A percentile compares a stretch with the other conserved stretches of the same genome.
phyloP scores from a whole-genome alignment of 2,888 invertebrate genomes.

The Dynastes tityus region DNA sequence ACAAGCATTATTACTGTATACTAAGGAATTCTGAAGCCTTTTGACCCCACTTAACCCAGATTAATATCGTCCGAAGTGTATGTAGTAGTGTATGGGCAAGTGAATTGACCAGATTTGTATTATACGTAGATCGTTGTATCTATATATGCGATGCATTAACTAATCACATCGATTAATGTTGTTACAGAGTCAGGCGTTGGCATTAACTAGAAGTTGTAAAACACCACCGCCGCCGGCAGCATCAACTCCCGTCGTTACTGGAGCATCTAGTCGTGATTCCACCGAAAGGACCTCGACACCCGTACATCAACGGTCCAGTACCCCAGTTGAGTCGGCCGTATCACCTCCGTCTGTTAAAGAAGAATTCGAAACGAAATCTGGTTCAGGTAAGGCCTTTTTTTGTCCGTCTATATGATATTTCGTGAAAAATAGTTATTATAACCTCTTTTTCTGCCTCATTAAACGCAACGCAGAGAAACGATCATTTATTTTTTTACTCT shows the following conservation, averaged over 20 bases:
- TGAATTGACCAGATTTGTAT: conserved; percentile 65
- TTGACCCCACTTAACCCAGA: conserved; percentile 85
- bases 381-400: conserved; percentile 49
- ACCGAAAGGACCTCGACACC: conserved; percentile 72
- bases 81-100: conserved; percentile 58
- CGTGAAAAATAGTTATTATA: conserved; percentile 39
- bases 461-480: conserved; percentile 4
- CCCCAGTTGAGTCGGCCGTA: conserved; percentile 70
- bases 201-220: conserved; percentile 74
- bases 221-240: conserved; percentile 66
- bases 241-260: conserved; percentile 62
- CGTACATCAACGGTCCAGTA: conserved; percentile 68
- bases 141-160: conserved; percentile 25
- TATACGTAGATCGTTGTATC: conserved; percentile 40
- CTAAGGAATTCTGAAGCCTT: conserved; percentile 81
- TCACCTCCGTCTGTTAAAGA: conserved; percentile 78
- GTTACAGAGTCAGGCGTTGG: conserved; percentile 78
- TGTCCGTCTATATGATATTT: conserved; percentile 36
- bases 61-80: conserved; percentile 73
- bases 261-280: conserved; percentile 70
- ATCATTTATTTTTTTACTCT: conserved; percentile 18
- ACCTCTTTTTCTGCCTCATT: conserved; percentile 29
- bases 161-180: conserved; percentile 42
- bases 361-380: conserved; percentile 76
- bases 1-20: conserved; percentile 42